These are phyloP conservation scores for Sinocyclocheilus grahami DNA, from an alignment of 2,113 vertebrate species.

Conservation along the genomic window DNA sequence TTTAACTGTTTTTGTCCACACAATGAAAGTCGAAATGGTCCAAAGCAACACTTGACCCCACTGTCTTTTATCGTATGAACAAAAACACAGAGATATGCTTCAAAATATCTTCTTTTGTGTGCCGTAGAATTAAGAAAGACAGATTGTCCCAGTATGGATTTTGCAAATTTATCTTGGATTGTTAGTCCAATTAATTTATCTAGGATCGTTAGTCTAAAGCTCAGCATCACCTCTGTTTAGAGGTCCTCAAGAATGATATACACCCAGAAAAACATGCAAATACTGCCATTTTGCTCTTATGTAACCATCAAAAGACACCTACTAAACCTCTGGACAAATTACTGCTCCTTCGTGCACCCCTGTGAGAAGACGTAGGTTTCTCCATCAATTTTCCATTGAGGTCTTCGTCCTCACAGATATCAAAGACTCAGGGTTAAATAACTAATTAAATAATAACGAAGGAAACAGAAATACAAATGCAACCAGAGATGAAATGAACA, in stretches of 20 bases:
- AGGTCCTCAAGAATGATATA: background rate
- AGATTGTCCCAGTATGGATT: too few relatives aligned
- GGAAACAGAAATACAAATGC: conserved; percentile 50
- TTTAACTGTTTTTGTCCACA: too few relatives aligned
- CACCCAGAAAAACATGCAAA: background rate
- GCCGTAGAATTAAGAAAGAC: too few relatives aligned
- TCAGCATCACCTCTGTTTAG: background rate
- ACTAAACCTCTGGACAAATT: conserved; percentile 16
- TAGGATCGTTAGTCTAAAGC: too few relatives aligned
- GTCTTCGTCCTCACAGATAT: conserved; percentile 56
- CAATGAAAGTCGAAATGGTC: too few relatives aligned
- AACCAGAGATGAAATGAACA: conserved; percentile 65
- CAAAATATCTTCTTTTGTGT: too few relatives aligned
- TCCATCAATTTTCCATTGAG: conserved; percentile 51
- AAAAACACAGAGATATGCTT: too few relatives aligned
- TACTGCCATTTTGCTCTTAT: conserved; percentile 29
- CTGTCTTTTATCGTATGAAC: too few relatives aligned
- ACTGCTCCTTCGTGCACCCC: conserved; percentile 43
- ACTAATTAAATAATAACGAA: conserved; percentile 62
- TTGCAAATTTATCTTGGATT: too few relatives aligned
- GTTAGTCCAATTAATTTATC: too few relatives aligned
- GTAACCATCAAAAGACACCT: conserved; percentile 19
- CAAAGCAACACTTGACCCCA: too few relatives aligned
- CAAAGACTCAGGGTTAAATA: conserved; percentile 64
- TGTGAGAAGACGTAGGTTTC: conserved; percentile 58